phyloP scores from a whole-genome alignment of 53 echinoderm and acorn worm species.

The Paracentrotus lividus region DNA sequence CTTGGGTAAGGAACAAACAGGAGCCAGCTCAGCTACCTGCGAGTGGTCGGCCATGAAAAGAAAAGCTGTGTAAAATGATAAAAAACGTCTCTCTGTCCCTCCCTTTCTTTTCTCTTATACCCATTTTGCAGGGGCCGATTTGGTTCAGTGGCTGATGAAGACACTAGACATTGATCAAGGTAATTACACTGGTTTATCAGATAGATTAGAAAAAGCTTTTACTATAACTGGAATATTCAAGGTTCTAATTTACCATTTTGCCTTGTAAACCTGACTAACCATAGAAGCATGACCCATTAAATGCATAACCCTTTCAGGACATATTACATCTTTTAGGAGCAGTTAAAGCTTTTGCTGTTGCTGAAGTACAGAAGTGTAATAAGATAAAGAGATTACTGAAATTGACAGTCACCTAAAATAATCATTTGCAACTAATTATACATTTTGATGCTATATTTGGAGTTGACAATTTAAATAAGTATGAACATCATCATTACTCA shows the following conservation, averaged over 20 bases:
- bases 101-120: not conserved
- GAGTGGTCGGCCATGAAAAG: no score
- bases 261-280: no score
- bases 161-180: conserved; percentile 95
- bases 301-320: not conserved
- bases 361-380: not conserved
- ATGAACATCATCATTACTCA: no score
- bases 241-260: not conserved
- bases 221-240: not conserved
- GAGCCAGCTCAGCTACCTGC: no score
- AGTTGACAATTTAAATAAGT: no score
- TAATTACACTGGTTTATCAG: conserved; percentile 59
- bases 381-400: no score
- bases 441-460: no score
- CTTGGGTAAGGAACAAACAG: no score
- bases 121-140: conserved; percentile 86
- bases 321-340: not conserved
- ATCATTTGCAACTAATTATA: no score
- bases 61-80: no score
- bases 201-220: not conserved
- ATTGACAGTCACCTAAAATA: no score
- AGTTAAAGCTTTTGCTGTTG: not conserved
- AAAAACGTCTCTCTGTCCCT: not conserved
- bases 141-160: conserved; percentile 97
- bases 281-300: no score